These are phyloP conservation scores for Hydractinia echinata DNA, from an alignment of 30 jellyfish, hydroid and myxozoan genomes.

Conservation along the genomic window DNA sequence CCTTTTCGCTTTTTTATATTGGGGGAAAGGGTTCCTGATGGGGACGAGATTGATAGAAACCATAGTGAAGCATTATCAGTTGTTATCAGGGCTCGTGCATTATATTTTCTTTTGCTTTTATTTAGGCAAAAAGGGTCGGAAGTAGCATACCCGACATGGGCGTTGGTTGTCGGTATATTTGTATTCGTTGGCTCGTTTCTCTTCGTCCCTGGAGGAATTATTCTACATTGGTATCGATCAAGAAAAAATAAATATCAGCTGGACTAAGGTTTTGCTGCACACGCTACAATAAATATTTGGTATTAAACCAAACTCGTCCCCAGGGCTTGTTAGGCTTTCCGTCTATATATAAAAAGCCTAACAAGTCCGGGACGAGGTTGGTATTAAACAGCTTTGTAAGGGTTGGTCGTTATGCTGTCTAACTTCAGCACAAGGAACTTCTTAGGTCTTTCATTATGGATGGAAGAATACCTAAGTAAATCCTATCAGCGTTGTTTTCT, in stretches of 20 bases:
- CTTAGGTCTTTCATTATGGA: no score
- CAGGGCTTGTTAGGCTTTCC: no score
- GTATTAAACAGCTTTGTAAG: no score
- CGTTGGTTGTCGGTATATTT: constrained; percentile 61
- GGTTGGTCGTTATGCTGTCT: no score
- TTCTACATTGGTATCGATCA: background rate
- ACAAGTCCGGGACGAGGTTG: no score
- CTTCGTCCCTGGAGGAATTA: constrained; percentile 47
- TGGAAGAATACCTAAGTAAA: no score
- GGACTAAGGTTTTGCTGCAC: background rate
- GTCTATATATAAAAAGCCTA: no score
- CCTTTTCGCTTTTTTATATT: no score
- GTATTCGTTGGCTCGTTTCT: constrained; percentile 46
- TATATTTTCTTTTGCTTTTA: background rate
- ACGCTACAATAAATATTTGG: no score
- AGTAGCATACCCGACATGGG: constrained; percentile 82
- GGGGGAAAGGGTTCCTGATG: background rate
- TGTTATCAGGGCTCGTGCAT: background rate
- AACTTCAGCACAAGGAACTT: no score
- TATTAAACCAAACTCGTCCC: no score
- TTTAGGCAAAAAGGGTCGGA: constrained; percentile 41
- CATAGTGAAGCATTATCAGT: background rate
- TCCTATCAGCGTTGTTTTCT: no score
- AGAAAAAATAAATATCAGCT: background rate
- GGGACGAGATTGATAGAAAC: background rate